Evolutionary conservation across 1,140 invertebrate species (phyloP).

Genomic region (Penaeus japonicus): DNA sequence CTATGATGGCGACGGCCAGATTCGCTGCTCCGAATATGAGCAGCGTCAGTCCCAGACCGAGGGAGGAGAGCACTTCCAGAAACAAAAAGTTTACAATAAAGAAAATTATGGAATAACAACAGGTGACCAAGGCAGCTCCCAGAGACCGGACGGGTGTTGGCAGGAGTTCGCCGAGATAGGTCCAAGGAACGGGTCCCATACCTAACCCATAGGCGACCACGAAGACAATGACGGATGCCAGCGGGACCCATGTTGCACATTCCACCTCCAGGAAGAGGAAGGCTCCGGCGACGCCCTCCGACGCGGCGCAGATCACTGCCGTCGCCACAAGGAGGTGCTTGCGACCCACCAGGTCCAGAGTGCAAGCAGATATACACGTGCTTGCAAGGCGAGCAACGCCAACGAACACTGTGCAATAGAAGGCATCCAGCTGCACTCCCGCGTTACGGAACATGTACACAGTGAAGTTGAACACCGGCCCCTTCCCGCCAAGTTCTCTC

Average conservation of each 20-base stretch:
- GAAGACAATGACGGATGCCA: background rate
- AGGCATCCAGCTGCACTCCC: too few relatives aligned
- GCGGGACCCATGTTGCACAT: background rate
- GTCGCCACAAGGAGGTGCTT: too few relatives aligned
- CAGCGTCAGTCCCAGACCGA: background rate
- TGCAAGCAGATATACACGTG: too few relatives aligned
- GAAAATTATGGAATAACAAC: background rate
- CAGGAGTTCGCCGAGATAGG: background rate
- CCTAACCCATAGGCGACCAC: background rate
- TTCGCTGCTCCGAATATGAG: background rate
- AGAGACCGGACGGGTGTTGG: background rate
- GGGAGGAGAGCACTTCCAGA: background rate
- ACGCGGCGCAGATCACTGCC: too few relatives aligned
- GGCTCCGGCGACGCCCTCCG: too few relatives aligned
- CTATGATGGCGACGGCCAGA: background rate
- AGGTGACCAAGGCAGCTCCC: background rate
- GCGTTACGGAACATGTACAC: too few relatives aligned
- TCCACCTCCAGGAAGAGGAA: too few relatives aligned
- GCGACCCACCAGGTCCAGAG: too few relatives aligned
- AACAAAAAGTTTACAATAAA: background rate
- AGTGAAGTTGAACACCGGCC: too few relatives aligned
- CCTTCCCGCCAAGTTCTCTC: too few relatives aligned
- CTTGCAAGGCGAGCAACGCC: too few relatives aligned
- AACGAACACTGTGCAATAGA: too few relatives aligned
- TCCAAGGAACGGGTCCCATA: background rate